Evolutionary conservation across 2,113 vertebrate genomes (phyloP).

Genomic region (Tichodroma muraria): DNA sequence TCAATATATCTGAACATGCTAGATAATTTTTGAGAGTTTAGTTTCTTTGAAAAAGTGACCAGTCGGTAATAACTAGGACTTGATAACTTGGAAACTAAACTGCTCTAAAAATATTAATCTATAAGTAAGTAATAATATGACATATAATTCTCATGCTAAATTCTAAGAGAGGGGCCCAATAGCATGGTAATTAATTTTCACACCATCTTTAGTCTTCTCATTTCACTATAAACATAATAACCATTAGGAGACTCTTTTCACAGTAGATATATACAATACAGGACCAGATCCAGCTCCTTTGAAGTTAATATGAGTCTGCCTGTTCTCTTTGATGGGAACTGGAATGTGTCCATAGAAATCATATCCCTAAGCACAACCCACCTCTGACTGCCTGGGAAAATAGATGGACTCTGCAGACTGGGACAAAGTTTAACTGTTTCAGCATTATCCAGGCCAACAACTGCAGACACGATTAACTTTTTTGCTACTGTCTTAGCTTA

Average conservation of each 20-base stretch:
- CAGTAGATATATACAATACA: neutral
- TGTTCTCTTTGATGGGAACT: slow-evolving; percentile 6
- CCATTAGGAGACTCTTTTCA: neutral
- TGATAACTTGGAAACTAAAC: neutral
- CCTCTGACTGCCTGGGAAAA: slow-evolving; percentile 22
- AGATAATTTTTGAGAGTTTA: neutral
- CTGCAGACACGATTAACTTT: neutral
- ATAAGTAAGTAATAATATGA: neutral
- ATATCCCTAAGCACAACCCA: neutral
- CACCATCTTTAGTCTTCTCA: neutral
- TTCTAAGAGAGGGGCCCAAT: neutral
- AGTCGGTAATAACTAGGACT: neutral
- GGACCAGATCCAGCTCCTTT: slow-evolving; percentile 2
- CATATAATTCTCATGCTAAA: neutral
- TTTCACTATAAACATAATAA: neutral
- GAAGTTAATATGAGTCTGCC: slow-evolving; percentile 1
- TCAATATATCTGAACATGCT: neutral
- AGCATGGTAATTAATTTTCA: slow-evolving; percentile 31
- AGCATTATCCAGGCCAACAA: neutral
- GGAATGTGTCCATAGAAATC: slow-evolving; percentile 24
- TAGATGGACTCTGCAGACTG: neutral
- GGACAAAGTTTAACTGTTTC: neutral
- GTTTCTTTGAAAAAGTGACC: neutral
- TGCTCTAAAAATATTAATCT: neutral
- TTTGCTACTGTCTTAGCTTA: neutral